Evolutionary conservation across 1,140 invertebrate species (phyloP).

Genomic region (Pseudomyrmex sp.): DNA sequence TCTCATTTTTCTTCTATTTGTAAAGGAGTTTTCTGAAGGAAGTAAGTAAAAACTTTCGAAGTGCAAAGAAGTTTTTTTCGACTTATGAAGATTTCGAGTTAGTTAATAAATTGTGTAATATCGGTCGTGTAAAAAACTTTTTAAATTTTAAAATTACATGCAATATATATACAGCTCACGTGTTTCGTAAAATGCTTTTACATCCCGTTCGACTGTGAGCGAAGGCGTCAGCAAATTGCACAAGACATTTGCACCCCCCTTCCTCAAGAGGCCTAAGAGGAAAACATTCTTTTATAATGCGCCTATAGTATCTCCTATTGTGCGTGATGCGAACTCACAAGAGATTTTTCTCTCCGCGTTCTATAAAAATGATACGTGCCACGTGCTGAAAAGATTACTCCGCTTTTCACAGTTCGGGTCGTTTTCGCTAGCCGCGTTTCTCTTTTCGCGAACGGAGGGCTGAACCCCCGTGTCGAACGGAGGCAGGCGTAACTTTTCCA

Average conservation of each 20-base stretch:
- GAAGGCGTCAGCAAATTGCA: neutral
- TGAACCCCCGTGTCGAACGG: slow-evolving; percentile 7
- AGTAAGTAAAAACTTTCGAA: too few relatives aligned
- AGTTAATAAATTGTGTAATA: too few relatives aligned
- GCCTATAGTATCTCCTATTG: slow-evolving; percentile 3
- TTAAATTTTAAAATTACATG: neutral
- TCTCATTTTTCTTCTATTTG: too few relatives aligned
- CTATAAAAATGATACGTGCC: slow-evolving; percentile 49
- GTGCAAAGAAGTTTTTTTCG: too few relatives aligned
- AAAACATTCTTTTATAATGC: slow-evolving; percentile 43
- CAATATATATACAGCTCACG: neutral
- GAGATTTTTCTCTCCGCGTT: neutral
- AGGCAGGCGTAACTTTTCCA: slow-evolving; percentile 31
- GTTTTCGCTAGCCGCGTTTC: slow-evolving; percentile 1
- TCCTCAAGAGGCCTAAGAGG: neutral
- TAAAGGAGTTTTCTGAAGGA: too few relatives aligned
- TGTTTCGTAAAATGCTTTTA: too few relatives aligned
- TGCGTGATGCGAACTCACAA: slow-evolving; percentile 18
- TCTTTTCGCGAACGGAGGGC: neutral
- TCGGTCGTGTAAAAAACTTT: neutral
- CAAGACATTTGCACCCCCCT: neutral
- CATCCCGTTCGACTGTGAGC: neutral
- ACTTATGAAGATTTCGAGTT: too few relatives aligned
- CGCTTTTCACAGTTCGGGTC: neutral
- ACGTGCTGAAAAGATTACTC: slow-evolving; percentile 57